These are phyloP conservation scores for Parasteatoda lunata DNA, from an alignment of 2,888 invertebrate genomes.

Conservation along the genomic window DNA sequence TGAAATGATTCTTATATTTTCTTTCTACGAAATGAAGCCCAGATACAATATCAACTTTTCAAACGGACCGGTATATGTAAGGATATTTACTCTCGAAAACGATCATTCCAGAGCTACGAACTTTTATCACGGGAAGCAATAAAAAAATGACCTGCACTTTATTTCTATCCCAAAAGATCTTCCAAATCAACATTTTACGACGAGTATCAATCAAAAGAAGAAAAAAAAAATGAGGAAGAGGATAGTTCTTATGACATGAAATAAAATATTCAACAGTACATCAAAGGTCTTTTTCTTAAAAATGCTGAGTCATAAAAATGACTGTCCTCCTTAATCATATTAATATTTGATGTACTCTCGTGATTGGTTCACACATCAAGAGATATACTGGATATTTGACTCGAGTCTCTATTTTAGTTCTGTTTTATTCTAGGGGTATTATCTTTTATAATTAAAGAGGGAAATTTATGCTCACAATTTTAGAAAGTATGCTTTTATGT, in stretches of 20 bases:
- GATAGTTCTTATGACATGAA: slow-evolving; percentile 32
- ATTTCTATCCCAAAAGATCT: slow-evolving; percentile 2
- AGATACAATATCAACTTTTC: too few relatives aligned
- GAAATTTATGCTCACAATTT: background rate
- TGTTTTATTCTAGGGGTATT: background rate
- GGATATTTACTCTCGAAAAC: background rate
- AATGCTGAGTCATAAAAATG: slow-evolving; percentile 34
- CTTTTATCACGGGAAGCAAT: slow-evolving; percentile 22
- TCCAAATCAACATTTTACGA: slow-evolving; percentile 50
- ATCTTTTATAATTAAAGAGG: background rate
- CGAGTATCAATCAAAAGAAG: slow-evolving; percentile 27
- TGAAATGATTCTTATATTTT: too few relatives aligned
- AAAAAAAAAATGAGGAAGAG: slow-evolving; percentile 18
- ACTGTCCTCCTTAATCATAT: slow-evolving; percentile 30
- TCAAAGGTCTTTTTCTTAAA: slow-evolving; percentile 26
- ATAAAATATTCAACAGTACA: slow-evolving; percentile 49
- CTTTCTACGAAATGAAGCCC: too few relatives aligned
- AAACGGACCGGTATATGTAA: background rate
- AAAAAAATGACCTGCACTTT: slow-evolving; percentile 11
- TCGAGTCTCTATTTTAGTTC: background rate
- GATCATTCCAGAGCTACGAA: background rate
- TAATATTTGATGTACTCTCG: slow-evolving; percentile 37
- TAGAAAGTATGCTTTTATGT: too few relatives aligned
- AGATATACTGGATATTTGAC: background rate
- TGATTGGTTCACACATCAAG: slow-evolving; percentile 45